A percentile compares a stretch with the other conserved stretches of the same genome.
These are phyloP conservation scores for Sandelia bainsii DNA, from an alignment of 2,797 vertebrate genomes.

Conservation along the genomic window DNA sequence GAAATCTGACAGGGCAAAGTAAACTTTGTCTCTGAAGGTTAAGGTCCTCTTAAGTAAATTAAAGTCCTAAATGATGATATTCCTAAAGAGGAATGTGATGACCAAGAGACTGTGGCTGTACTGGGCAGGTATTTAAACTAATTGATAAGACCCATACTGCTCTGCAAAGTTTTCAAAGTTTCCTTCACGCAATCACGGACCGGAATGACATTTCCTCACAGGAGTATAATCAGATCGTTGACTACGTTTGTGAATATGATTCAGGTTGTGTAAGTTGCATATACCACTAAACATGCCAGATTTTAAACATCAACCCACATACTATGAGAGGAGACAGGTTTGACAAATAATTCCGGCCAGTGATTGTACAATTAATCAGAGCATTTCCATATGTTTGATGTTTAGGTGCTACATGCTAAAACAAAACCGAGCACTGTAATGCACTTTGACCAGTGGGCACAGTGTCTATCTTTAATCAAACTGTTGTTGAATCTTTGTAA, in stretches of 20 bases:
- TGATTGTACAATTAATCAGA: constrained; percentile 49
- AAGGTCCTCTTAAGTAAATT: neutral
- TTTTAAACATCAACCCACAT: constrained; percentile 40
- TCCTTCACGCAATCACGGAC: constrained; percentile 53
- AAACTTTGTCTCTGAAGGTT: constrained; percentile 9
- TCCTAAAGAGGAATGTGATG: constrained; percentile 9
- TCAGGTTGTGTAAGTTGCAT: constrained; percentile 43
- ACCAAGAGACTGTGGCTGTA: constrained; percentile 5
- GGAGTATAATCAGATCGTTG: constrained; percentile 72
- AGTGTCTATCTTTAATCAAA: constrained; percentile 71
- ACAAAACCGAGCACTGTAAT: constrained; percentile 43
- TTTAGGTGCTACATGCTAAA: constrained; percentile 45
- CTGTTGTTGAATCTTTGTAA: constrained; percentile 59
- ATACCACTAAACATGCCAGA: constrained; percentile 49
- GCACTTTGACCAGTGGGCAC: constrained; percentile 57
- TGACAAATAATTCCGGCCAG: constrained; percentile 47
- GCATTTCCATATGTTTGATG: constrained; percentile 70
- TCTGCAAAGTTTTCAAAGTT: constrained; percentile 44
- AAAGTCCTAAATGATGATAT: neutral
- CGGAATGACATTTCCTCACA: constrained; percentile 72
- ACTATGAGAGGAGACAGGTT: constrained; percentile 66
- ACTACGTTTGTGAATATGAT: constrained; percentile 59
- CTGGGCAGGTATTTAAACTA: constrained; percentile 18
- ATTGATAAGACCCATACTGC: constrained; percentile 38
- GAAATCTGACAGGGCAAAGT: neutral